Conservation (phyloP, 2,888 invertebrate species). For the Pyrrhia umbra region DNA sequence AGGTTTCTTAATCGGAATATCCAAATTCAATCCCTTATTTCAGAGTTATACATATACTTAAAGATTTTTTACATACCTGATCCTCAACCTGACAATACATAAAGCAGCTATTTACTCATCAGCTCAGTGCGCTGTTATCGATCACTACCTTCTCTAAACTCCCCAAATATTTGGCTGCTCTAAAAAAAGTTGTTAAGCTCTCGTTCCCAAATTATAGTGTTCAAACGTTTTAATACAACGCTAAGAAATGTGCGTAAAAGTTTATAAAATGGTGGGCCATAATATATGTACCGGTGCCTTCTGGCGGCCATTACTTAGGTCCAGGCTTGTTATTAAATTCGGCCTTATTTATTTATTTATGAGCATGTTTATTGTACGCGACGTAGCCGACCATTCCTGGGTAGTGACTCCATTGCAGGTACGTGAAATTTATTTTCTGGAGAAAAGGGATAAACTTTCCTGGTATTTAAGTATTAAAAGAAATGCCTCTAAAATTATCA, state of each 20-base stretch:
- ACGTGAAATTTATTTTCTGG: slow-evolving; percentile 27
- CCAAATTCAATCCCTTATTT: too few species aligned
- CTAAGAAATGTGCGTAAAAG: slow-evolving; percentile 88
- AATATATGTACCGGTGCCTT: slow-evolving; percentile 88
- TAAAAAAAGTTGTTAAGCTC: slow-evolving; percentile 77
- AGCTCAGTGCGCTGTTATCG: slow-evolving; percentile 29
- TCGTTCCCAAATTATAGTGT: slow-evolving; percentile 87
- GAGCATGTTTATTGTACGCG: slow-evolving; percentile 78
- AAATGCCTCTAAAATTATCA: too few species aligned
- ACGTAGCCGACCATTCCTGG: slow-evolving; percentile 54
- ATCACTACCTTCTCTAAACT: slow-evolving; percentile 55
- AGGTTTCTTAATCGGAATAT: too few species aligned
- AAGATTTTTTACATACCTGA: background rate
- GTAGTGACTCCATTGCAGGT: slow-evolving; percentile 1
- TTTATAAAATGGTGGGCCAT: slow-evolving; percentile 81
- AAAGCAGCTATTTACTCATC: slow-evolving; percentile 26
- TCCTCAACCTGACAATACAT: background rate
- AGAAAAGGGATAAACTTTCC: background rate
- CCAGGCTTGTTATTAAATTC: slow-evolving; percentile 88
- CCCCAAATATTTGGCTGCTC: slow-evolving; percentile 71
- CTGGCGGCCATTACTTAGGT: slow-evolving; percentile 88
- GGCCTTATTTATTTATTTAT: slow-evolving; percentile 89
- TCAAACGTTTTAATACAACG: slow-evolving; percentile 87
- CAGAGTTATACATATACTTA: too few species aligned
- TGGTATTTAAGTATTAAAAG: background rate